Evolutionary conservation across 2,888 invertebrate genomes (phyloP), one percentile per base, ranked within the genome.

Genomic region (Minunthozetes semirufus): DNA sequence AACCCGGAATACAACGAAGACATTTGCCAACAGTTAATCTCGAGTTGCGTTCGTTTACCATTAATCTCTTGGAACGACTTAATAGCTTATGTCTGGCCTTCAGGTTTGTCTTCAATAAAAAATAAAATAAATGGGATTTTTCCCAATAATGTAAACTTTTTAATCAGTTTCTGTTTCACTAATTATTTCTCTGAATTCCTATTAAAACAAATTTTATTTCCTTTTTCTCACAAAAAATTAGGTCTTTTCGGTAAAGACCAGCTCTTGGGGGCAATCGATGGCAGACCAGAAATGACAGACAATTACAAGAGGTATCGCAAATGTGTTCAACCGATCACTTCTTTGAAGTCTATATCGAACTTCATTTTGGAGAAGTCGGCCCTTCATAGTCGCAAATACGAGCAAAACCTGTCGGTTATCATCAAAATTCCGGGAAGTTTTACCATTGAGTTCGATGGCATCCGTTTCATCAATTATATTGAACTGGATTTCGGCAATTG

Each of bases 61-160:
- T 46, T 42, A 6, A 68, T 68, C 13, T 68, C 33, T n/a, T 68
- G 68, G 68, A 68, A 46, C 29, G 68, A 68, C 19, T 42, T 68
- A 19, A 68, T 68, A 9, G 68, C 68, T n/a, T 68, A 68, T 22
- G 68, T 68, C 25, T 68, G 68, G 68, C 68, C 68, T 42, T 68
- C 68, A 42, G 68, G 68, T 68, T 4, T 5, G 38, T 1, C 33
- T 5, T 59, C 53, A 63, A 17, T 33, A 3, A 33, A 3, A 8
- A 29, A 29, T 9, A 33, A 63, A 6, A 29, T 17, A 17, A 9
- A 33, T 0, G 33, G n/a, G 61, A 61, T 27, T 15, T 61, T 17
- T 11, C 22, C 17, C 13, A 48, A 48, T 48, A 3, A 8, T 48
- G 3, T 17, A 48, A 13, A 48, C 13, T 17, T 2, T 48, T 15